Evolutionary conservation across 2,113 vertebrate genomes (phyloP), one percentile per base, ranked within the genome.

Genomic region (Tauraco erythrolophus): DNA sequence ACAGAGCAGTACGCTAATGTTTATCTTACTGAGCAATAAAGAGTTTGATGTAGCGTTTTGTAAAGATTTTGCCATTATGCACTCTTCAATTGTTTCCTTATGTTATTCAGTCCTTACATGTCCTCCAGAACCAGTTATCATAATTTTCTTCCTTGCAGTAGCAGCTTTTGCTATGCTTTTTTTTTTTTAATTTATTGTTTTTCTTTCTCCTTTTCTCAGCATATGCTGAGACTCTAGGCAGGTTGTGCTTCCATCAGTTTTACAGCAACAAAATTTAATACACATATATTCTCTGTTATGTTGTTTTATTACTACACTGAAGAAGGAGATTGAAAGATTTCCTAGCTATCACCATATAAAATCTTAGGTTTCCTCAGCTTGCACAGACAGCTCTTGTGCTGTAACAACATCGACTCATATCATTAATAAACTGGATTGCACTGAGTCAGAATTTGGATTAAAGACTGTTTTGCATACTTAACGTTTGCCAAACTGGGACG

Each of bases 271-370:
- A 88, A 77, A 82, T 76, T 93, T 86, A 92, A 96, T 79, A 88
- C 60, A 84, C 53, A 75, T 1, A 0, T n/a, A 95, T 94, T 97
- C 79, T 93, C 76, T 92, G 60, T 96, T 95, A 96, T 33, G 2
- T 98, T 54, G 76, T 96, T 98, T 95, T 84, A 92, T 94, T 95
- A 92, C 95, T 95, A 86, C 96, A 93, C 64, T 87, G 84, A 89
- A 96, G 37, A 33, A 82, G 51, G 86, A 92, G 88, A 88, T 48
- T 69, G 83, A 72, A 96, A 96, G 60, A 72, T 94, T 94, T 97
- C 94, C 93, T 96, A 70, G 51, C 86, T 94, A 92, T 94, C 94
- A 81, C 77, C 86, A 58, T 79, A 78, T 30, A 89, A 94, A 94
- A 92, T 86, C 75, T 78, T 71, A 74, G 35, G 25, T 88, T 95